Percentiles rank a stretch among this genome's conserved stretches.
phyloP scores from a whole-genome alignment of 1,140 invertebrate species.

The Homalodisca vitripennis region DNA sequence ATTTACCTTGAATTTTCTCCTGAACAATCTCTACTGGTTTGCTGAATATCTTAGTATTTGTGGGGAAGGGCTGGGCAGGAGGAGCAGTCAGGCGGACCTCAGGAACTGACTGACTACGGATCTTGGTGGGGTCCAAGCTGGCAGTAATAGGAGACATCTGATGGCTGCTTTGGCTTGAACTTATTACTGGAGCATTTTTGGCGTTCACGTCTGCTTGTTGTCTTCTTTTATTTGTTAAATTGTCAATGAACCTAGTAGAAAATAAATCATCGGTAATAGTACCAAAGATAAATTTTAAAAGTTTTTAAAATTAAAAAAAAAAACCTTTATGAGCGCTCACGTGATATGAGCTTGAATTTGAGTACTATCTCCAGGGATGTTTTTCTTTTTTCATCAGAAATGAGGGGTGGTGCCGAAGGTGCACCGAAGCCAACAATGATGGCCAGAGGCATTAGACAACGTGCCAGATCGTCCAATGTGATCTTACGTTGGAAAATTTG shows the following conservation, averaged over 20 bases:
- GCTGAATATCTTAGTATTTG: conserved; percentile 4
- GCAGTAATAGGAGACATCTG: conserved; percentile 34
- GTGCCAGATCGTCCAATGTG: too few relatives aligned
- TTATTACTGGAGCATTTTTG: conserved; percentile 37
- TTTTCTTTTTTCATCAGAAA: too few relatives aligned
- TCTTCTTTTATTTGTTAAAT: conserved; percentile 67
- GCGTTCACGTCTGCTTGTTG: conserved; percentile 61
- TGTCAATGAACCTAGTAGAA: conserved; percentile 63
- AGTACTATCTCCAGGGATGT: too few relatives aligned
- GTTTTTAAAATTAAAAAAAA: background rate
- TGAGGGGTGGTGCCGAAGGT: too few relatives aligned
- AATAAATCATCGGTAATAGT: background rate
- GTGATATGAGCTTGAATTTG: too few relatives aligned
- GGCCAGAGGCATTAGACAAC: too few relatives aligned
- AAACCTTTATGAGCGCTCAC: too few relatives aligned
- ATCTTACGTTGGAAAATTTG: too few relatives aligned
- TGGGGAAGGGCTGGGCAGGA: conserved; percentile 21
- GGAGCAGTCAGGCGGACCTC: conserved; percentile 21
- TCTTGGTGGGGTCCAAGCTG: background rate
- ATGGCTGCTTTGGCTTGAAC: conserved; percentile 45
- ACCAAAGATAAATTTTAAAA: background rate
- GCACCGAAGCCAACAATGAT: too few relatives aligned
- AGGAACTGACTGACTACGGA: conserved; percentile 25
- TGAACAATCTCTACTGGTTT: background rate
- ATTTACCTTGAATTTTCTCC: conserved; percentile 10